Evolutionary conservation across 2,888 invertebrate genomes (phyloP).

Genomic region (Bugula neritina): DNA sequence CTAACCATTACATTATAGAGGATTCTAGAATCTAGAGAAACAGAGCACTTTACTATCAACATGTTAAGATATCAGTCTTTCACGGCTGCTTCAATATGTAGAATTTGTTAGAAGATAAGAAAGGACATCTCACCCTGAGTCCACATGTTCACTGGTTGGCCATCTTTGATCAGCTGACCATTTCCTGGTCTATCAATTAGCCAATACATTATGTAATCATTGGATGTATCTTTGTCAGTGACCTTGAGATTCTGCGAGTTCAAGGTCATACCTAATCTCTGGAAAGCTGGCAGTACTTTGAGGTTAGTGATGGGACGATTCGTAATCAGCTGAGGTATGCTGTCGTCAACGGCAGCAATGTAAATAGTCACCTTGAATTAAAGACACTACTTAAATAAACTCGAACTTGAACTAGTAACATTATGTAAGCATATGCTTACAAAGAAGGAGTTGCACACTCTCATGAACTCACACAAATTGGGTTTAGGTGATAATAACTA

Average conservation of each 20-base stretch:
- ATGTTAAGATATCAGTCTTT: too few species aligned
- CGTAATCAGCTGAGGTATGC: slow-evolving; percentile 42
- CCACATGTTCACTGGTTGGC: slow-evolving; percentile 42
- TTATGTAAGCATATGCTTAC: too few species aligned
- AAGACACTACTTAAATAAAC: too few species aligned
- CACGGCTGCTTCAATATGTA: too few species aligned
- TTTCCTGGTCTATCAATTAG: slow-evolving; percentile 41
- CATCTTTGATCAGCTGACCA: slow-evolving; percentile 43
- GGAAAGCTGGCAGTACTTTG: slow-evolving; percentile 33
- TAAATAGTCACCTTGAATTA: slow-evolving; percentile 39
- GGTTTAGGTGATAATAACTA: too few species aligned
- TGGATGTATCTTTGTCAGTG: slow-evolving; percentile 43
- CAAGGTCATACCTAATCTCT: not conserved
- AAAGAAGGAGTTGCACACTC: too few species aligned
- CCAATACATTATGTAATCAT: slow-evolving; percentile 38
- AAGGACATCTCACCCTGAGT: slow-evolving; percentile 54
- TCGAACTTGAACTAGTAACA: too few species aligned
- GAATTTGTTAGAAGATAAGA: too few species aligned
- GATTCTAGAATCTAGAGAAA: too few species aligned
- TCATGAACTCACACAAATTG: too few species aligned
- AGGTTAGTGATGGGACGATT: slow-evolving; percentile 45
- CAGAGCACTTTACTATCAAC: too few species aligned
- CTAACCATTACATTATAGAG: too few species aligned
- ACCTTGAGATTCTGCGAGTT: slow-evolving; percentile 32
- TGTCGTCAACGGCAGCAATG: slow-evolving; percentile 49